A percentile compares a stretch with the other conserved stretches of the same genome.
These are phyloP conservation scores for Shinisaurus crocodilurus DNA, from an alignment of 2,113 vertebrate genomes.

Conservation along the genomic window DNA sequence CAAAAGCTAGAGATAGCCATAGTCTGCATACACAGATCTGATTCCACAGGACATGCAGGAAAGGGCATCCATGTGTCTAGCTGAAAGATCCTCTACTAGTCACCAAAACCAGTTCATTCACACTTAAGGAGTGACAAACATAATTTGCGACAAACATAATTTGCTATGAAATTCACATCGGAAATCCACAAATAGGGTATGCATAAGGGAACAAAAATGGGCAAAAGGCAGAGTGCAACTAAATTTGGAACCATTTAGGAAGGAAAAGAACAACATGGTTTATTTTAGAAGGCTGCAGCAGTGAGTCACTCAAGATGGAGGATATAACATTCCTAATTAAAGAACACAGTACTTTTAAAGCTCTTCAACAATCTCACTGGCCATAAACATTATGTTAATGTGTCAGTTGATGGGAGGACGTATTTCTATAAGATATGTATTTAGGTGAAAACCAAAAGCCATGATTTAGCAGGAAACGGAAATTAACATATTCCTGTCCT, in stretches of 20 bases:
- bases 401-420: slow-evolving; percentile 46
- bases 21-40: background rate
- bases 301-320: slow-evolving; percentile 69
- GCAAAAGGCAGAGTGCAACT: slow-evolving; percentile 12
- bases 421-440: slow-evolving; percentile 46
- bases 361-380: slow-evolving; percentile 66
- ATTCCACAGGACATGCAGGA: background rate
- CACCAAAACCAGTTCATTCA: background rate
- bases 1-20: background rate
- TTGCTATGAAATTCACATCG: slow-evolving; percentile 32
- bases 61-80: background rate
- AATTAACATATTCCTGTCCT: slow-evolving; percentile 39
- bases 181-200: slow-evolving; percentile 22
- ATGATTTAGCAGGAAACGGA: slow-evolving; percentile 30
- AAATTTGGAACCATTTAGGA: slow-evolving; percentile 42
- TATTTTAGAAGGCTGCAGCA: slow-evolving; percentile 56
- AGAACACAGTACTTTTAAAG: slow-evolving; percentile 60
- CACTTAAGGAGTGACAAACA: slow-evolving; percentile 1
- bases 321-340: slow-evolving; percentile 72
- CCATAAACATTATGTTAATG: slow-evolving; percentile 72
- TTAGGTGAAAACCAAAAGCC: slow-evolving; percentile 60
- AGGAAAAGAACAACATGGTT: slow-evolving; percentile 31
- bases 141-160: background rate
- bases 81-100: background rate
- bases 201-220: slow-evolving; percentile 18